These are phyloP conservation scores for Myathropa florea DNA, from an alignment of 2,888 invertebrate genomes.

Conservation along the genomic window DNA sequence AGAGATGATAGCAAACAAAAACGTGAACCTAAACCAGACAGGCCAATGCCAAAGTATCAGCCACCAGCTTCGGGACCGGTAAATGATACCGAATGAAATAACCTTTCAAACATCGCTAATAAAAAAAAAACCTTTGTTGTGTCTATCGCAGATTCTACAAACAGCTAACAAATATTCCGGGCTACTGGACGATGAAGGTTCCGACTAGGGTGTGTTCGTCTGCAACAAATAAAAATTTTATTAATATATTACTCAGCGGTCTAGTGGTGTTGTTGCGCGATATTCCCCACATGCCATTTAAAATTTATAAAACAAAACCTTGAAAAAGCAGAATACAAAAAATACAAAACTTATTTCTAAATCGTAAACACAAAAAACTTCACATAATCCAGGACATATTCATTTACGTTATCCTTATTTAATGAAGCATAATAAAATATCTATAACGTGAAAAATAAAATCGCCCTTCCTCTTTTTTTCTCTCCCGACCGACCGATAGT, in stretches of 20 bases:
- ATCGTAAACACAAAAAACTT: slow-evolving; percentile 32
- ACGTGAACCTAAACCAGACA: slow-evolving; percentile 78
- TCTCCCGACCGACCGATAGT: background rate
- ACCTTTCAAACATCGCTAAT: background rate
- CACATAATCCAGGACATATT: slow-evolving; percentile 34
- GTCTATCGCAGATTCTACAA: slow-evolving; percentile 85
- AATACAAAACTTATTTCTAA: slow-evolving; percentile 35
- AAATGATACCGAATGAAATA: slow-evolving; percentile 73
- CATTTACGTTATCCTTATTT: slow-evolving; percentile 13
- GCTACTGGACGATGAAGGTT: slow-evolving; percentile 85
- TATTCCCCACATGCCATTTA: slow-evolving; percentile 56
- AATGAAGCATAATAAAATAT: slow-evolving; percentile 18
- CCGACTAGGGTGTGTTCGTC: slow-evolving; percentile 73
- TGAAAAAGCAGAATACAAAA: slow-evolving; percentile 2
- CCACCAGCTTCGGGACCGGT: slow-evolving; percentile 87
- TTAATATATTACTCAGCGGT: slow-evolving; percentile 59
- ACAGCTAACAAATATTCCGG: slow-evolving; percentile 89
- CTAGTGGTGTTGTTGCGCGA: slow-evolving; percentile 53
- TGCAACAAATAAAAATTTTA: slow-evolving; percentile 37
- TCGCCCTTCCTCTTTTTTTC: slow-evolving; percentile 13
- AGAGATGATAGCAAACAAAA: slow-evolving; percentile 79
- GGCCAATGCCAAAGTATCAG: slow-evolving; percentile 86
- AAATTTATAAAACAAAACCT: slow-evolving; percentile 28
- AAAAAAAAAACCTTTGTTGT: background rate
- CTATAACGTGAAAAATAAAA: slow-evolving; percentile 30